Percentiles rank a stretch among this genome's conserved stretches.
Conservation (phyloP, 1,140 invertebrate genomes). For the Apis cerana region DNA sequence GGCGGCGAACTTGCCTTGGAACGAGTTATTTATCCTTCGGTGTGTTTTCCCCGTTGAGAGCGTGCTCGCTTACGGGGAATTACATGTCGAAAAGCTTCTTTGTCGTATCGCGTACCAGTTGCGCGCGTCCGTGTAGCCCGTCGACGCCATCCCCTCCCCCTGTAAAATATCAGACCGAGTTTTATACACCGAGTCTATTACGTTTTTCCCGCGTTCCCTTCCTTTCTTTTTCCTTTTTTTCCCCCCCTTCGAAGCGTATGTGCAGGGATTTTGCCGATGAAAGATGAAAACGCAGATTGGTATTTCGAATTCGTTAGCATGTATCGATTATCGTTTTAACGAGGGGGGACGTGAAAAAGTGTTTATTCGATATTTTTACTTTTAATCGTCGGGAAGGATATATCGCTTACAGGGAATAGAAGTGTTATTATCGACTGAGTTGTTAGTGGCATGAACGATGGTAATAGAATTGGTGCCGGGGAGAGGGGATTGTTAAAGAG, state of each 20-base stretch:
- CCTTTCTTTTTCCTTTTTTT: background rate
- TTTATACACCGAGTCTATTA: background rate
- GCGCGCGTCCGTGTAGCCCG: background rate
- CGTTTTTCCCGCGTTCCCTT: background rate
- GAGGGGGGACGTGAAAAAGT: background rate
- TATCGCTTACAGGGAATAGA: no score
- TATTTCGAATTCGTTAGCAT: background rate
- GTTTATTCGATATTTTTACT: background rate
- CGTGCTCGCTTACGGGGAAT: background rate
- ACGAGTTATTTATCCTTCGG: slow-evolving; percentile 48
- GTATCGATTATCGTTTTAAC: no score
- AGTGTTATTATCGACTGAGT: no score
- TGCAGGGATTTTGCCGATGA: background rate
- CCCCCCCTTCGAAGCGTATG: background rate
- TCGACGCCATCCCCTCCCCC: background rate
- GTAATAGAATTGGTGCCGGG: no score
- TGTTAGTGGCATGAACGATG: no score
- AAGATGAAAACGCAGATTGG: background rate
- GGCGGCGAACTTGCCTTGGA: slow-evolving; percentile 35
- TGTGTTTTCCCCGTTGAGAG: slow-evolving; percentile 19
- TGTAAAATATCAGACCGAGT: background rate
- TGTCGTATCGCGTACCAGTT: background rate
- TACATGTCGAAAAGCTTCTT: slow-evolving; percentile 10
- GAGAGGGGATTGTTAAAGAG: no score
- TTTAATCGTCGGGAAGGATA: no score